Evolutionary conservation across 2,797 vertebrate genomes (phyloP), one percentile per base, ranked within the genome.

Genomic region (Catharus ustulatus): DNA sequence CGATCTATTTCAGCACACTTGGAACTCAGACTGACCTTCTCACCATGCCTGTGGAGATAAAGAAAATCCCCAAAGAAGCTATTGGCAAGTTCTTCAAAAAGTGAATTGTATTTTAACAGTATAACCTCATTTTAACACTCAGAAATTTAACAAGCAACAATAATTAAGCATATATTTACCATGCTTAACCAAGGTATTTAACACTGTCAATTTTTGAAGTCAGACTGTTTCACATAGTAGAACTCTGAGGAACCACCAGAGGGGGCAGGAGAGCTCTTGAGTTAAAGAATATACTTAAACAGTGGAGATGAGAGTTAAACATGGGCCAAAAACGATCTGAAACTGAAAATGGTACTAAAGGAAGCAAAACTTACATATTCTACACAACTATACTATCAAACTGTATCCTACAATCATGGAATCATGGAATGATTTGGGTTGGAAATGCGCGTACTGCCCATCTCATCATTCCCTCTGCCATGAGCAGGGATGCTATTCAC

Each of bases 1-100:
- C 98, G 97, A 80, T 99, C 99, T 32, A 99, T 97, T 93, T 99
- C 99, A 24, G 98, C 98, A 96, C 99, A 99, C 93, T 99, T 99
- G 30, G 99, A 99, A 52, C 99, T 99, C 91, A 99, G 91, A 86
- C 99, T 99, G 84, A 98, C 97, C 76, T 97, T 99, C 91, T 99
- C 97, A 0, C 99, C 99, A 6, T 99, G 97, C 97, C 99, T 99
- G 45, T 0, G 16, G 15, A 83, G 15, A 84, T 1, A 67, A 71
- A 86, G 52, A 92, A 81, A 91, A 68, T 3, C 8, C 61, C n/a
- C 10, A 34, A 7, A 54, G 29, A 22, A 38, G 29, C 87, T 58
- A 88, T 26, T 3, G 46, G 19, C 8, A 36, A 59, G 13, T 34
- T 34, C 14, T 85, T 77, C 15, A 7, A 42, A 63, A 85, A 72